Base-by-base conservation (phyloP, 2,113 vertebrate genomes). In the Corynorhinus townsendii region DNA sequence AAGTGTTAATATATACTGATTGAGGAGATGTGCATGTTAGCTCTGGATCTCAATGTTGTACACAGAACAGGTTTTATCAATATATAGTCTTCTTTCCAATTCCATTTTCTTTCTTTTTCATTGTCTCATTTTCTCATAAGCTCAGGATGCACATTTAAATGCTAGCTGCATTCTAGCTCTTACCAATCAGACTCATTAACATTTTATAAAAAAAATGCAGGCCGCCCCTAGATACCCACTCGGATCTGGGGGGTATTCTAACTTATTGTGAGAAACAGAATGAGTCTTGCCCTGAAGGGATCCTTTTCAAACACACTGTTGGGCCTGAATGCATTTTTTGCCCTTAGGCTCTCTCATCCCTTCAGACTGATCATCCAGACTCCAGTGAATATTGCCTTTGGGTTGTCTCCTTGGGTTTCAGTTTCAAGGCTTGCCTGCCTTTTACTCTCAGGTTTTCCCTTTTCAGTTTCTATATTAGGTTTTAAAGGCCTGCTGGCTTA, bases 281-380 rank as follows among this genome's bases (percentile, higher is more conserved):
- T 89, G 96, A 94, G 86, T 97, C 80, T 89, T 98, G n/a, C 95
- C 97, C 97, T 97, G 86, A 93, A 98, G 96, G 93, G 89, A 89
- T 97, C 45, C 89, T 98, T 98, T 98, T 97, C 93, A 95, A 88
- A 95, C 93, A 97, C 88, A 11, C 30, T 92, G 47, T 49, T 76
- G 54, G 83, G 14, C 82, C 66, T 94, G 94, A 95, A 95, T 94
- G 59, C 47, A 91, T 95, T 98, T 68, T 96, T 96, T 97, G 90
- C 90, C 98, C 85, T 94, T 9, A 0, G 93, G 97, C 95, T 97
- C n/a, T 96, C 2, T 89, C 43, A 47, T 0, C 96, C 95, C 94
- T 98, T 97, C 94, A 96, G 88, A 93, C 86, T 94, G 97, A 98
- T 98, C 95, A 94, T 97, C 72, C 52, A 88, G 79, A n/a, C 96